Conservation (phyloP, 2,797 vertebrate genomes). For the Holocentrus rufus region DNA sequence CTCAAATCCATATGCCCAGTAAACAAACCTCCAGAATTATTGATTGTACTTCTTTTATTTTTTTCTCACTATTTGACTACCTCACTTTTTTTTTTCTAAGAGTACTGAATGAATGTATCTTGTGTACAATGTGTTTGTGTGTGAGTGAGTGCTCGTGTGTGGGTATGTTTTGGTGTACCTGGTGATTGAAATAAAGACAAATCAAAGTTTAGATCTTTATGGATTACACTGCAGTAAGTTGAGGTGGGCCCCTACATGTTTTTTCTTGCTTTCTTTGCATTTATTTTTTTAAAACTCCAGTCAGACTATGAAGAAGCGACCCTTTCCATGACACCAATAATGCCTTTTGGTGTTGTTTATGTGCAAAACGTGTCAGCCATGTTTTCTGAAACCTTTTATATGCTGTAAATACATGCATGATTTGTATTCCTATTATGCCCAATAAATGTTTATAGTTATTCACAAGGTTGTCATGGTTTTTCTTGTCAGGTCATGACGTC, state of each 20-base stretch:
- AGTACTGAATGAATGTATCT: slow-evolving; percentile 63
- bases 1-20: slow-evolving; percentile 44
- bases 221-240: slow-evolving; percentile 32
- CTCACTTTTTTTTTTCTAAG: slow-evolving; percentile 70
- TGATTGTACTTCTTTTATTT: slow-evolving; percentile 61
- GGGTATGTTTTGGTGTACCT: slow-evolving; percentile 25
- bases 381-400: slow-evolving; percentile 59
- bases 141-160: slow-evolving; percentile 35
- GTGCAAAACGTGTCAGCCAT: slow-evolving; percentile 21
- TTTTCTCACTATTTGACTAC: slow-evolving; percentile 67
- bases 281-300: slow-evolving; percentile 33
- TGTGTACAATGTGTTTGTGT: slow-evolving; percentile 40
- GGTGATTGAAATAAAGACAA: slow-evolving; percentile 26
- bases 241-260: slow-evolving; percentile 1
- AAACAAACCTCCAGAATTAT: slow-evolving; percentile 10
- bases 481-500: slow-evolving; percentile 6
- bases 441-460: slow-evolving; percentile 77
- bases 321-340: slow-evolving; percentile 19
- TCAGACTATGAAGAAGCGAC: slow-evolving; percentile 37
- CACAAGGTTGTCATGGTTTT: slow-evolving; percentile 15
- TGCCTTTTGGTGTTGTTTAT: slow-evolving; percentile 39
- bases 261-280: slow-evolving; percentile 36
- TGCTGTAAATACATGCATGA: slow-evolving; percentile 81
- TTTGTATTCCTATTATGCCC: slow-evolving; percentile 69
- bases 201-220: slow-evolving; percentile 54